phyloP scores from a whole-genome alignment of 2,888 invertebrate species.

The Galeopsomyia nigrocyanea region DNA sequence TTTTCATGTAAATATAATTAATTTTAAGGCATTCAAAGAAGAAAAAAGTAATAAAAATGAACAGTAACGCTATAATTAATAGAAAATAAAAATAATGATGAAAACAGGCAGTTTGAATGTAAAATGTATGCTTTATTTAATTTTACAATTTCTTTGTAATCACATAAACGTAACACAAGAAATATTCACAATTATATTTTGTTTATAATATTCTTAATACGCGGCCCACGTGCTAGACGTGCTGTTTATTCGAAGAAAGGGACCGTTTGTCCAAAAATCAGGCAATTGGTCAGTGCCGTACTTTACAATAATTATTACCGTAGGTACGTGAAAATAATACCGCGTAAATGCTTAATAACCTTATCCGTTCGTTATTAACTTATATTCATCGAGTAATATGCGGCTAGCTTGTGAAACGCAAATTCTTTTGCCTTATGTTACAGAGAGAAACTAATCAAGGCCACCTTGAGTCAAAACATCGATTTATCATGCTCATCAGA shows the following conservation, averaged over 20 bases:
- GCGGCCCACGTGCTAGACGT: conserved; percentile 60
- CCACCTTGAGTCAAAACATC: conserved; percentile 61
- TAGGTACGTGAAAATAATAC: conserved; percentile 38
- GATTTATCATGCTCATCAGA: conserved; percentile 24
- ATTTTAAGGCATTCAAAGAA: too few relatives aligned
- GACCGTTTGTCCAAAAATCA: conserved; percentile 64
- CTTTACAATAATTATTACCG: conserved; percentile 47
- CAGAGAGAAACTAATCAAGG: conserved; percentile 52
- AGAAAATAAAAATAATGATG: background rate
- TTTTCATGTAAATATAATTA: too few relatives aligned
- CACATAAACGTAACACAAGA: conserved; percentile 76
- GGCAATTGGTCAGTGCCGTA: conserved; percentile 66
- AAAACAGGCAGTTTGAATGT: conserved; percentile 57
- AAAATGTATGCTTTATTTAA: conserved; percentile 71
- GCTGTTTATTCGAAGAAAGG: conserved; percentile 61
- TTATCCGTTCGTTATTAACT: conserved; percentile 16
- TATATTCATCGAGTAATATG: conserved; percentile 47
- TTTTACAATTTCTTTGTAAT: conserved; percentile 76
- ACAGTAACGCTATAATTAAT: too few relatives aligned
- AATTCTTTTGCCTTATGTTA: conserved; percentile 34
- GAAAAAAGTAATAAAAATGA: too few relatives aligned
- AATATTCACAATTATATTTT: conserved; percentile 79
- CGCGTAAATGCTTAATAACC: conserved; percentile 6
- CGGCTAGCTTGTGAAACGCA: conserved; percentile 15
- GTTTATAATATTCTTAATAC: conserved; percentile 74